Evolutionary conservation across 2,113 vertebrate species (phyloP), one percentile per base, ranked within the genome.

Genomic region (Cyanoramphus novaezelandiae): DNA sequence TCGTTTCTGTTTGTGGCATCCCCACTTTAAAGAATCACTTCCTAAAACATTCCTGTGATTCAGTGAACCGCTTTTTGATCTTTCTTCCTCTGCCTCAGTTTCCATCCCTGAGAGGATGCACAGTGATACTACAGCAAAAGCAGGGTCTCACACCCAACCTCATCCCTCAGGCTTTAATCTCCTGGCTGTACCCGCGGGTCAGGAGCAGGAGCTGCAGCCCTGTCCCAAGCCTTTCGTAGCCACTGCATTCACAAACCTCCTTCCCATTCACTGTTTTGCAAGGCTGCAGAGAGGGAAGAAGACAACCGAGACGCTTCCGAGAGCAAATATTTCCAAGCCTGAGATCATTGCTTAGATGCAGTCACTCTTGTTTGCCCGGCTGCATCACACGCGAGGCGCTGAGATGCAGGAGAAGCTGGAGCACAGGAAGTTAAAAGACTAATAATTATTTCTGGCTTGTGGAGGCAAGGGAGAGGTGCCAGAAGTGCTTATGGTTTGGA

Each of bases 281-380:
- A 92, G 72, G 17, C 39, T 53, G 68, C 68, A 90, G 35, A 49
- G 86, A 90, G n/a, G 82, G 19, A 74, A 77, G 78, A 93, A 91
- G 29, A 47, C 90, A 96, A 95, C 87, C 87, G 92, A 83, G 68
- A 39, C 33, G 13, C 85, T 96, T 96, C 79, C 1, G 1, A 90
- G 15, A 81, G 85, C 88, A 90, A 64, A 21, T 92, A 81, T 95
- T 95, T 95, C 93, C 92, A 44, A 77, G 92, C 85, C 79, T 90
- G 90, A 95, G 82, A 50, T 95, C 13, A 96, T 90, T 87, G 41
- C 84, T 78, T 39, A 35, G 87, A 68, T 86, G 79, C 85, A 92
- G 90, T 88, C 82, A 28, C 28, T 52, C 69, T 76, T 82, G 86
- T 87, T 75, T 84, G 83, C 88, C 84, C 13, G 23, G 60, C 86